A percentile compares a stretch with the other conserved stretches of the same genome.
Evolutionary conservation across 2,888 invertebrate species (phyloP).

Genomic region (Clitarchus hookeri): DNA sequence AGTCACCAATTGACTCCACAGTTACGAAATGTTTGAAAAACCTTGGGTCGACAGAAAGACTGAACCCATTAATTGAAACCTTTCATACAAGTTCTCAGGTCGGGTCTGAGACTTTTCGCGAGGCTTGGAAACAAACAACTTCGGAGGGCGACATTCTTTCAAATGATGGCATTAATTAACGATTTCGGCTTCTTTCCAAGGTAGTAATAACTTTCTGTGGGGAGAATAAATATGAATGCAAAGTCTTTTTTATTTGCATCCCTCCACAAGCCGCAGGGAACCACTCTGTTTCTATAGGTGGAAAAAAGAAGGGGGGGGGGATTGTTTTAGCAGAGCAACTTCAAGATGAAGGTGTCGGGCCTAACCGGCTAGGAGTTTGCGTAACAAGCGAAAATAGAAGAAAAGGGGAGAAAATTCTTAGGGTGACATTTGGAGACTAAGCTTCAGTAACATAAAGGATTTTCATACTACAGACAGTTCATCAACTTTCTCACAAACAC

Average conservation of each 20-base stretch:
- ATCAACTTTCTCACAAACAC: too few species aligned
- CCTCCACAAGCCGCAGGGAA: not conserved
- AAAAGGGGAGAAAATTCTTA: not conserved
- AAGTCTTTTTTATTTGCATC: not conserved
- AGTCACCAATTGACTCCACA: conserved; percentile 6
- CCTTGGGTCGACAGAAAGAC: not conserved
- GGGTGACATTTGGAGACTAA: not conserved
- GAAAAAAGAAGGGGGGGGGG: too few species aligned
- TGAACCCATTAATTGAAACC: conserved; percentile 7
- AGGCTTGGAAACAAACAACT: not conserved
- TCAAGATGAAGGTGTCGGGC: not conserved
- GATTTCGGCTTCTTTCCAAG: not conserved
- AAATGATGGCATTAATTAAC: not conserved
- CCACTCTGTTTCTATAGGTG: not conserved
- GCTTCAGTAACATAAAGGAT: not conserved
- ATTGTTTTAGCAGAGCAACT: not conserved
- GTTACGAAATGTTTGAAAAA: conserved; percentile 2
- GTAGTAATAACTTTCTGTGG: not conserved
- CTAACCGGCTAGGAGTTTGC: not conserved
- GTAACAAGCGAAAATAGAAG: not conserved
- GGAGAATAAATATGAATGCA: not conserved
- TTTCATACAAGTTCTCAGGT: not conserved
- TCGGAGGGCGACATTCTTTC: not conserved
- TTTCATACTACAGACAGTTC: not conserved
- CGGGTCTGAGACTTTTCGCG: not conserved